Base-by-base conservation (phyloP, 2,888 invertebrate species). In the Margaritifera margaritifera region DNA sequence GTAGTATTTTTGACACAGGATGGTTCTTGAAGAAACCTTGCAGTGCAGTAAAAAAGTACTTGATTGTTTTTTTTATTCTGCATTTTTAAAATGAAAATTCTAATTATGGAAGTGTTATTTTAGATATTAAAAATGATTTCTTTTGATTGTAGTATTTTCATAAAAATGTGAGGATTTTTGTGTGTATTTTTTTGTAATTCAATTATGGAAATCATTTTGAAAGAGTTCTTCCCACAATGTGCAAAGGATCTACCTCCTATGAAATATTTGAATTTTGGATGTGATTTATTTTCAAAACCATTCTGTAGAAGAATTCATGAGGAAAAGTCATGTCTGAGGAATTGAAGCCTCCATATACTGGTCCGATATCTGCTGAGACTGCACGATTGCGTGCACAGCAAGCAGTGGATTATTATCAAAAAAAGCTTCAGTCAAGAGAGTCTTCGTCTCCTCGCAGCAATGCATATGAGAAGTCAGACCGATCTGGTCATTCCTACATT, bases 401-500 rank as follows among this genome's bases (percentile, higher is more conserved):
- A 63, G 84, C 84, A 50, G 85, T 84, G 58, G 85, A 85, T 61
- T 86, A 83, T 70, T 85, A 84, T 70, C 77, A 72, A 63, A 82
- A 84, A 62, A 80, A 80, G n/a, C 75, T 81, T 42, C 79, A 82
- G 54, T 58, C 70, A 24, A 75, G 78, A 22, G 69, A 69, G 58
- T 69, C 69, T 61, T 57, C 70, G 20, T 69, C 68, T 65, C 63
- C 51, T 27, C 24, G 64, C 25, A 24, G 27, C 53, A 56, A 64
- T 19, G 53, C 74, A 11, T 55, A 68, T 65, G 65, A 74, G 63
- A 71, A 69, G 54, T 69, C 69, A 61, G 72, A 71, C 62, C 63
- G 66, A 65, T 71, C 61, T 27, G 66, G 55, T 20, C 50, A 62
- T 51, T 50, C 62, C n/a, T 71, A 72, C n/a, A 64, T 62, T 25